Conservation (phyloP, 2,113 vertebrate species). For the Syngnathus floridae region DNA sequence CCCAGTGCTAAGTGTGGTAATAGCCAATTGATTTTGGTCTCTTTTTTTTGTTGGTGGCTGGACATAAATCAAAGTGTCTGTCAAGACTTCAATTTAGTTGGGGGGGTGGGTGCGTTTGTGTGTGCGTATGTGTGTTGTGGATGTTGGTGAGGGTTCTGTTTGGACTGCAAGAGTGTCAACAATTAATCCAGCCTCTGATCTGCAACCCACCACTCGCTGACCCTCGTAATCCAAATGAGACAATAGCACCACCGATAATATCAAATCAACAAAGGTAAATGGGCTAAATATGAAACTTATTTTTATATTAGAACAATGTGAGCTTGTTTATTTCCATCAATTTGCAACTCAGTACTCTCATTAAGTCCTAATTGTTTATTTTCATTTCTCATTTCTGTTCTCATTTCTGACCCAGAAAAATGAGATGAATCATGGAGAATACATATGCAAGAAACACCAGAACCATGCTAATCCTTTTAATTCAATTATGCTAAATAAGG, state of each 20-base stretch:
- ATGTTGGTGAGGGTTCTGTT: constrained; percentile 72
- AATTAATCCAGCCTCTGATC: constrained; percentile 84
- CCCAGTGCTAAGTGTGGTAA: constrained; percentile 90
- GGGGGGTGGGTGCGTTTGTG: constrained; percentile 18
- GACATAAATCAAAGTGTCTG: constrained; percentile 94
- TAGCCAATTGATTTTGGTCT: constrained; percentile 97
- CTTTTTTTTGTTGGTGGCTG: constrained; percentile 86
- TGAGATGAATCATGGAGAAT: constrained; percentile 51
- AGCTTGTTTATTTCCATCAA: neutral
- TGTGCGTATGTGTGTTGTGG: constrained; percentile 34
- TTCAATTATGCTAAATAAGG: constrained; percentile 72
- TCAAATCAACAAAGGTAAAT: constrained; percentile 42
- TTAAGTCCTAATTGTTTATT: constrained; percentile 5
- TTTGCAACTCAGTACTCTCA: neutral
- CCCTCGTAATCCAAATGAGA: constrained; percentile 55
- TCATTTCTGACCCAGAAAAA: neutral
- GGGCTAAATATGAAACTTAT: neutral
- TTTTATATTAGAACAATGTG: neutral
- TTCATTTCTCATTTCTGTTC: constrained; percentile 23
- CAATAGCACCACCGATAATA: constrained; percentile 27
- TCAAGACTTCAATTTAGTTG: constrained; percentile 71
- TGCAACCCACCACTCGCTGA: constrained; percentile 68
- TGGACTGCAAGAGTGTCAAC: constrained; percentile 82
- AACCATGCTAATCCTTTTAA: constrained; percentile 73
- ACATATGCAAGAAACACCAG: constrained; percentile 64